Base-by-base conservation (phyloP, 2,113 vertebrate species). In the Marmota monax region DNA sequence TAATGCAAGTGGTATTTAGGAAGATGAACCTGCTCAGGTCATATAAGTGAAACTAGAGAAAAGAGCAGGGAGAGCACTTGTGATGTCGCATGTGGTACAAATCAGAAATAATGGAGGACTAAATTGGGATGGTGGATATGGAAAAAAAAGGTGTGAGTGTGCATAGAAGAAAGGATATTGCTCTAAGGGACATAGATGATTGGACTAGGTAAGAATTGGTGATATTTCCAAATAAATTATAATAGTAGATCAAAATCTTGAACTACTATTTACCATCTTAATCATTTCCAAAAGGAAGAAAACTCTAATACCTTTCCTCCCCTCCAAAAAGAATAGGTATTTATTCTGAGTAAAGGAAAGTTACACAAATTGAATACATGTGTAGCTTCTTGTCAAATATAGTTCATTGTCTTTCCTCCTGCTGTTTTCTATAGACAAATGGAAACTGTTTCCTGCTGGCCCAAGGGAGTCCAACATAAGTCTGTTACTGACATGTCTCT, bases 231-330 rank as follows among this genome's bases (percentile, higher is more conserved):
- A 34, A 70, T 92, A 92, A 74, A 32, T 63, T 37, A 20, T 6
- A 25, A 27, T 25, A 63, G 10, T 25, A 23, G 23, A 63, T 63
- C 23, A 63, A 63, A 63, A 63, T 63, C 9, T 25, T 25, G 2
- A 63, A 63, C 23, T 27, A 27, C 61, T 63, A 27, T 3, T 9
- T 63, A 63, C 25, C 61, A 63, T 63, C 61, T 63, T 56, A 78
- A 78, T 63, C 32, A 70, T 78, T 94, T 53, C 34, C 73, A 76
- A 90, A 86, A 79, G 37, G 48, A 79, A 92, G 37, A 89, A 92
- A 63, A 27, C 8, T 63, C 32, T 56, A 48, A 79, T 92, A 88
- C 10, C 23, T 56, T 18, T 56, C 6, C 61, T 63, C 63, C 0
- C 56, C 56, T 58, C 56, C 13, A 51, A 80, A 51, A 45, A 51